phyloP scores from a whole-genome alignment of 2,113 vertebrate genomes.

The Gambusia affinis region DNA sequence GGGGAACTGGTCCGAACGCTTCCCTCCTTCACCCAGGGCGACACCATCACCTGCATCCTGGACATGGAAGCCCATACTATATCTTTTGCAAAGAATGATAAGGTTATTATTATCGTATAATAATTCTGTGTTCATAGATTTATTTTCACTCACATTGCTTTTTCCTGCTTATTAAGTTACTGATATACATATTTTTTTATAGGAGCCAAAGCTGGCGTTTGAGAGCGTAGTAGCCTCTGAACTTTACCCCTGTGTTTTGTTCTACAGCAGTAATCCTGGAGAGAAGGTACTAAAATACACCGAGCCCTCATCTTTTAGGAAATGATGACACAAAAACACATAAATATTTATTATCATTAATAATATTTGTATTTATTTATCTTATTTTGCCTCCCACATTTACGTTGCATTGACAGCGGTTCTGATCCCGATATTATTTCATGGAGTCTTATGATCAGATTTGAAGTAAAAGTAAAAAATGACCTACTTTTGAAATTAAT shows the following conservation, averaged over 20 bases:
- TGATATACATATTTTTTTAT: conserved; percentile 9
- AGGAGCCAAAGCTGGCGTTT: conserved; percentile 85
- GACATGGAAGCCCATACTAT: conserved; percentile 86
- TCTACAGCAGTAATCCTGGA: conserved; percentile 86
- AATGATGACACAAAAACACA: no score
- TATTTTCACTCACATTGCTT: background rate
- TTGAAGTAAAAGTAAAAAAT: background rate
- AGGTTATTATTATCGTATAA: conserved; percentile 59
- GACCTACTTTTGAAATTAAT: background rate
- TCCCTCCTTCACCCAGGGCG: conserved; percentile 84
- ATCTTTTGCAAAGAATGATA: conserved; percentile 84
- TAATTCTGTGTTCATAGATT: background rate
- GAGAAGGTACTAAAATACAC: conserved; percentile 74
- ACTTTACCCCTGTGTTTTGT: conserved; percentile 83
- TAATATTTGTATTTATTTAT: no score
- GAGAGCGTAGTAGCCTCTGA: conserved; percentile 82
- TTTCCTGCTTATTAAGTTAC: background rate
- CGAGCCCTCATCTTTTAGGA: background rate
- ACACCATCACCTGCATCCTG: conserved; percentile 84
- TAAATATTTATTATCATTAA: no score
- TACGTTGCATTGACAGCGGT: no score
- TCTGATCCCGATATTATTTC: no score
- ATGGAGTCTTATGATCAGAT: no score
- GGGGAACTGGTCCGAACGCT: conserved; percentile 81
- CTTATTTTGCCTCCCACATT: no score